Evolutionary conservation across 1,140 invertebrate species (phyloP).

Genomic region (Pararge aegeria): DNA sequence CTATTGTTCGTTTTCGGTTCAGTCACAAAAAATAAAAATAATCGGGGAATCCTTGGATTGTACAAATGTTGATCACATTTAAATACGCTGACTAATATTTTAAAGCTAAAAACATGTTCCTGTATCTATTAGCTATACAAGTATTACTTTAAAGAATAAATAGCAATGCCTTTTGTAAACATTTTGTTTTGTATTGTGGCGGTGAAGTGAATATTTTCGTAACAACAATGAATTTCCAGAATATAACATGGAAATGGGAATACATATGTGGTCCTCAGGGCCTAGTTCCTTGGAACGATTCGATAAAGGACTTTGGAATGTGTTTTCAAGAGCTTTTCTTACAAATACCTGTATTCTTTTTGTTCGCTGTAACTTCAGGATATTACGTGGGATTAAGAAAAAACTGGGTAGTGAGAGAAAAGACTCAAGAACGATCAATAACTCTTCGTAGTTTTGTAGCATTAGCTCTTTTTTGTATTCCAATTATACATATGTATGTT

Average conservation of each 20-base stretch:
- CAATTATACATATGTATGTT: constrained; percentile 83
- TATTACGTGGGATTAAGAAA: constrained; percentile 87
- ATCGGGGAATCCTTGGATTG: not conserved
- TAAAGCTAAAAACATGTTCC: too few relatives aligned
- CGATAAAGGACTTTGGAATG: constrained; percentile 86
- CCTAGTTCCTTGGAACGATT: constrained; percentile 83
- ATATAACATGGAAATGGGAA: constrained; percentile 84
- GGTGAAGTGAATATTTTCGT: not conserved
- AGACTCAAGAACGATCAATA: constrained; percentile 81
- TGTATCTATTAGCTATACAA: too few relatives aligned
- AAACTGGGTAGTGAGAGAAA: constrained; percentile 80
- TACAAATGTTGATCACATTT: too few relatives aligned
- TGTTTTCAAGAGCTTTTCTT: constrained; percentile 91
- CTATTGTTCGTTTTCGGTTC: not conserved
- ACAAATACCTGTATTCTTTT: constrained; percentile 84
- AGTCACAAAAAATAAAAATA: not conserved
- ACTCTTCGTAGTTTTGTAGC: constrained; percentile 82
- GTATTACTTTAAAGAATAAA: not conserved
- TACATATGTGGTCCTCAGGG: constrained; percentile 85
- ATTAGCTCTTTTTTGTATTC: constrained; percentile 82
- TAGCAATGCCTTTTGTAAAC: not conserved
- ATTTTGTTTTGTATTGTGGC: not conserved
- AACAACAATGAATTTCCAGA: constrained; percentile 25
- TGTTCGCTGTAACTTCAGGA: constrained; percentile 86
- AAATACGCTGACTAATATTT: too few relatives aligned